Percentiles rank a stretch among this genome's conserved stretches.
Conservation (phyloP, 2,888 invertebrate genomes). For the Acrobasis suavella region DNA sequence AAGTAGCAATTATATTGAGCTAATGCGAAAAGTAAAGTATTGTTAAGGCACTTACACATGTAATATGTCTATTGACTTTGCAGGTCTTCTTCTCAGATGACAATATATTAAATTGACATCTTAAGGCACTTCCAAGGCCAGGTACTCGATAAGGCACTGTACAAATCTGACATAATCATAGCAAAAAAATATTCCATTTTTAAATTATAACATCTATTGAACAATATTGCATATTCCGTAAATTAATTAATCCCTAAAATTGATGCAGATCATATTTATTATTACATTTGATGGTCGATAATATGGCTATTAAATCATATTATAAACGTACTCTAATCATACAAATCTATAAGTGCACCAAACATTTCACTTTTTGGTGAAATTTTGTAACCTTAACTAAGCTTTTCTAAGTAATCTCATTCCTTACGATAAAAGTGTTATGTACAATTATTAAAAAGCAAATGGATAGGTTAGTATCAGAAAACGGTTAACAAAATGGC, state of each 20-base stretch:
- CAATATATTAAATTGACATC: constrained; percentile 37
- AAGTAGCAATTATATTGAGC: too few relatives aligned
- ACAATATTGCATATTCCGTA: constrained; percentile 26
- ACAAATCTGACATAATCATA: constrained; percentile 43
- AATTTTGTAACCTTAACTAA: constrained; percentile 36
- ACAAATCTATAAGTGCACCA: constrained; percentile 46
- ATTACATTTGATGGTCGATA: constrained; percentile 49
- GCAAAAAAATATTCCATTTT: constrained; percentile 38
- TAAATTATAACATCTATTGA: constrained; percentile 16
- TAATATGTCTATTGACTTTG: neutral
- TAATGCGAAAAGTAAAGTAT: neutral
- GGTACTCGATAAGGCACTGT: constrained; percentile 56
- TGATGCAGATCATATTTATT: constrained; percentile 44
- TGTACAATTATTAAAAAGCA: constrained; percentile 51
- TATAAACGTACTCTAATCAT: constrained; percentile 12
- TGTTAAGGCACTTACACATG: neutral
- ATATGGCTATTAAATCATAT: constrained; percentile 61
- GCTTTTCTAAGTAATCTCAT: constrained; percentile 44
- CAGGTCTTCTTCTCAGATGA: neutral
- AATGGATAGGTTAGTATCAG: constrained; percentile 50
- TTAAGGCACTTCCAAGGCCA: constrained; percentile 56
- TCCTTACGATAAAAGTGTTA: constrained; percentile 50
- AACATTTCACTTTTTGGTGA: constrained; percentile 46
- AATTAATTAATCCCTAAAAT: constrained; percentile 38
- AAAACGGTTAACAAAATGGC: constrained; percentile 42